Conservation (phyloP, 2,888 invertebrate genomes). For the Drosophila putrida region DNA sequence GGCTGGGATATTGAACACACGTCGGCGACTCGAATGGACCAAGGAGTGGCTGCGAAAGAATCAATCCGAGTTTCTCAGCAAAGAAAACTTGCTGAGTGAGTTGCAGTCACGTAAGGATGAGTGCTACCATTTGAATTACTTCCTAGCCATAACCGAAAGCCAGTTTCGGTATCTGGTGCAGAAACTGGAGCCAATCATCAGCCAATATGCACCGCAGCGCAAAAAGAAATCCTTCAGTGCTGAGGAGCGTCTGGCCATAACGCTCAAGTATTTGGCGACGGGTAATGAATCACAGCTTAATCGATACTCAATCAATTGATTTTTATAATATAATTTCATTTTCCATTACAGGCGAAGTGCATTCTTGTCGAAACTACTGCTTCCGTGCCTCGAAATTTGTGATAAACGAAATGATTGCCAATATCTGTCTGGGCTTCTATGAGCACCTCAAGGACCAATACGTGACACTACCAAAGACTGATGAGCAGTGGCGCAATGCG, state of each 20-base stretch:
- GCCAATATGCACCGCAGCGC: constrained; percentile 83
- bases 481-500: constrained; percentile 83
- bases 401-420: constrained; percentile 84
- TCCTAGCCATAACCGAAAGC: constrained; percentile 84
- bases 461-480: constrained; percentile 84
- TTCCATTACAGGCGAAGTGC: constrained; percentile 80
- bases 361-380: constrained; percentile 85
- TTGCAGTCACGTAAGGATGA: constrained; percentile 83
- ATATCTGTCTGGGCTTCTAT: constrained; percentile 84
- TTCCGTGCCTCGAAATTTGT: constrained; percentile 85
- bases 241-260: constrained; percentile 84
- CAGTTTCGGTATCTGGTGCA: constrained; percentile 84
- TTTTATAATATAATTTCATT: no score
- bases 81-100: constrained; percentile 83
- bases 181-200: constrained; percentile 83
- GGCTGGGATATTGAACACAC: constrained; percentile 83
- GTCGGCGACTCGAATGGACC: constrained; percentile 83
- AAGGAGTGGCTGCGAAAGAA: constrained; percentile 84
- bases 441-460: constrained; percentile 84
- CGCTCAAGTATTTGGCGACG: constrained; percentile 85
- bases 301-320: constrained; percentile 8
- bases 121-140: constrained; percentile 83
- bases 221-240: constrained; percentile 84
- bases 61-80: constrained; percentile 83
- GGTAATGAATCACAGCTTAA: constrained; percentile 62